Conservation (phyloP, 2,888 invertebrate species). For the Spicauda simplicius region DNA sequence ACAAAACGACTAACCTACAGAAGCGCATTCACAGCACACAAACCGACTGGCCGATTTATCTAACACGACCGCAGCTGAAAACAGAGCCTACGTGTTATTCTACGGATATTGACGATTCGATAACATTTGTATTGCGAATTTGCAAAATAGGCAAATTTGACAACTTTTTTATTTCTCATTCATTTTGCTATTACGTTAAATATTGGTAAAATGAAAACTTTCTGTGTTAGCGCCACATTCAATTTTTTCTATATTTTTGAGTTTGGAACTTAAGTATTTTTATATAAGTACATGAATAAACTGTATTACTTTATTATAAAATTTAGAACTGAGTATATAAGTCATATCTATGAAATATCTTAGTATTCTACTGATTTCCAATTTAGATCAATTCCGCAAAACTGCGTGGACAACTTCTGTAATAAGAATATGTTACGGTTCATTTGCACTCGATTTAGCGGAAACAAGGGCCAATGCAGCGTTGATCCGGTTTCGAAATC, state of each 20-base stretch:
- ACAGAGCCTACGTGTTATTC: slow-evolving; percentile 4
- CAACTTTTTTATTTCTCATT: no score
- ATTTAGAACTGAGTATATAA: background rate
- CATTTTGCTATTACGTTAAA: no score
- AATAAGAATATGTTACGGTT: slow-evolving; percentile 68
- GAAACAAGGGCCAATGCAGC: slow-evolving; percentile 59
- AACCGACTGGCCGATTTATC: slow-evolving; percentile 32
- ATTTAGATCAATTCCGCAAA: slow-evolving; percentile 27
- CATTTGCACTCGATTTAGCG: slow-evolving; percentile 75
- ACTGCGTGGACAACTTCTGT: slow-evolving; percentile 44
- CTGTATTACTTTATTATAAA: no score
- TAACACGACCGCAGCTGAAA: slow-evolving; percentile 14
- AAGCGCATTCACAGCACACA: slow-evolving; percentile 28
- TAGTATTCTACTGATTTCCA: slow-evolving; percentile 3
- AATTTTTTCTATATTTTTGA: no score
- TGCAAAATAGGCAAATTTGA: background rate
- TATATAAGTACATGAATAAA: no score
- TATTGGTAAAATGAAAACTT: no score
- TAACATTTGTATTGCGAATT: no score
- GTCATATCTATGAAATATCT: background rate
- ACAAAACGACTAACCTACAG: slow-evolving; percentile 20
- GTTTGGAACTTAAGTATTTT: no score
- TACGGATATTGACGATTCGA: background rate
- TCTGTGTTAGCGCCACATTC: no score
- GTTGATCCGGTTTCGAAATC: slow-evolving; percentile 49